Evolutionary conservation across 2,113 vertebrate species (phyloP).

Genomic region (Xenopus laevis): DNA sequence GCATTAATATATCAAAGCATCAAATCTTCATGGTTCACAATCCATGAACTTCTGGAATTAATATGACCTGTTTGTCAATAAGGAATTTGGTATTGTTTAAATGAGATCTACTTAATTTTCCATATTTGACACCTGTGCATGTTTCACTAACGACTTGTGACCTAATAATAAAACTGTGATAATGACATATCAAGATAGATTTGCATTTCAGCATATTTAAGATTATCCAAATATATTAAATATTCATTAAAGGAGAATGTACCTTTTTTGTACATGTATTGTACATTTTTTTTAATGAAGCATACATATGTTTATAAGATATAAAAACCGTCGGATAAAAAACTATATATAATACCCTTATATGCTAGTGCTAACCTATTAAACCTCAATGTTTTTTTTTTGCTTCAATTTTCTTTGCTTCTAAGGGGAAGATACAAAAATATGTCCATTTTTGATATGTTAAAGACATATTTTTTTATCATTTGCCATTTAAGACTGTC

Average conservation of each 20-base stretch:
- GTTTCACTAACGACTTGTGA: constrained; percentile 19
- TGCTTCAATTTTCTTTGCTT: no score
- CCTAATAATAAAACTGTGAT: constrained; percentile 35
- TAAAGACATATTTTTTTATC: no score
- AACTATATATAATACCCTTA: no score
- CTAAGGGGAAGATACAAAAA: no score
- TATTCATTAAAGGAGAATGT: background rate
- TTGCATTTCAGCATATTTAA: constrained; percentile 13
- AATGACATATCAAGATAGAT: constrained; percentile 35
- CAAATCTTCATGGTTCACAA: background rate
- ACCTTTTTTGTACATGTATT: background rate
- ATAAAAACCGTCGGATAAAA: no score
- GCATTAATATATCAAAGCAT: no score
- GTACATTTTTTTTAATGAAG: background rate
- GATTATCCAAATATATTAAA: background rate
- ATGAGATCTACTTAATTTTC: constrained; percentile 14
- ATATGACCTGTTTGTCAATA: constrained; percentile 24
- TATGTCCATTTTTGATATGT: no score
- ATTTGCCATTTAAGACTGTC: no score
- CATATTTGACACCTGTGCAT: constrained; percentile 27
- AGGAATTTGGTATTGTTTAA: constrained; percentile 21
- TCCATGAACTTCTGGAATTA: constrained; percentile 27
- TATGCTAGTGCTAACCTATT: no score
- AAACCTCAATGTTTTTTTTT: no score
- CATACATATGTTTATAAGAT: constrained; percentile 65